Evolutionary conservation across 2,888 invertebrate genomes (phyloP).

Genomic region (Molorchus minor): DNA sequence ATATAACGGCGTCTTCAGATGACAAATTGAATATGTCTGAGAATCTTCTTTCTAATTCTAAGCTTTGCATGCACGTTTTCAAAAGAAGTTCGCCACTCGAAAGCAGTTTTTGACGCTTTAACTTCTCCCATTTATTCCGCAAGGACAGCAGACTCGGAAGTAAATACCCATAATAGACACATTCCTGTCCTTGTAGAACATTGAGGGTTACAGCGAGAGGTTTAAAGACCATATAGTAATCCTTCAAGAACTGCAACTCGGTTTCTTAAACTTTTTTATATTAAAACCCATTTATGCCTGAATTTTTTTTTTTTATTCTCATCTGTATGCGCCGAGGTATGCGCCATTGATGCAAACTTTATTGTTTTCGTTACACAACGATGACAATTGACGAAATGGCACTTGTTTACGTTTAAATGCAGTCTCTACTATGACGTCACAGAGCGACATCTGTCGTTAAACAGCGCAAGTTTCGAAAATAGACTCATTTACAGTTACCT

Average conservation of each 20-base stretch:
- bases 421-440: not conserved
- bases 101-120: conserved; percentile 22
- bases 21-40: conserved; percentile 14
- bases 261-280: no score
- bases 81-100: no score
- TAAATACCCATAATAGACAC: conserved; percentile 40
- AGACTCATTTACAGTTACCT: not conserved
- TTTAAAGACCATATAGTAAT: no score
- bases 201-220: no score
- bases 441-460: not conserved
- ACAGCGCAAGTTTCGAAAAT: not conserved
- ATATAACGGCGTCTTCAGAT: conserved; percentile 39
- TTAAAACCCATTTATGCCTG: no score
- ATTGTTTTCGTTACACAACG: not conserved
- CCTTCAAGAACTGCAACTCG: no score
- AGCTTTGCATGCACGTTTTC: no score
- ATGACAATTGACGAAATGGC: not conserved
- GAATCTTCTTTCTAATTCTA: conserved; percentile 13
- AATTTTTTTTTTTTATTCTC: no score
- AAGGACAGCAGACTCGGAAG: conserved; percentile 20
- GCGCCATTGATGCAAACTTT: not conserved
- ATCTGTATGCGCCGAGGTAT: not conserved
- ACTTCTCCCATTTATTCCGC: conserved; percentile 26
- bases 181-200: conserved; percentile 76
- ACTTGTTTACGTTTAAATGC: not conserved